Conservation (phyloP, 2,888 invertebrate genomes). For the Neuroscelio doddi region DNA sequence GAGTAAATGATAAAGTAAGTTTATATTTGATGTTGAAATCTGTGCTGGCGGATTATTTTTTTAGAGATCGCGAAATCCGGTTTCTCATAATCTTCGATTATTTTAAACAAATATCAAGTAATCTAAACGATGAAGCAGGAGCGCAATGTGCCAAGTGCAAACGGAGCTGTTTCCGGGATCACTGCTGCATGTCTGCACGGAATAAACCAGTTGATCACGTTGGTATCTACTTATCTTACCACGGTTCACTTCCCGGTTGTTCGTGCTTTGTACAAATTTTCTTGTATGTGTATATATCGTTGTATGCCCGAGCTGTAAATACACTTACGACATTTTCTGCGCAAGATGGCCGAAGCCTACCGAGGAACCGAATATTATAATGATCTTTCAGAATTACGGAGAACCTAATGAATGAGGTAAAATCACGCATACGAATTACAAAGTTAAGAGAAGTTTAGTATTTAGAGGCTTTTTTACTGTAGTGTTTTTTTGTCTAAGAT, state of each 20-base stretch:
- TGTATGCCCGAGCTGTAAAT: not conserved
- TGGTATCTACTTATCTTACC: constrained; percentile 50
- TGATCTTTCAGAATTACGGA: not conserved
- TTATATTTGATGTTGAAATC: not conserved
- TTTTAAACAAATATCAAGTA: constrained; percentile 29
- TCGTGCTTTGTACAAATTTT: constrained; percentile 27
- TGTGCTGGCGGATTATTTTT: not conserved
- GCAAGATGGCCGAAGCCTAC: not conserved
- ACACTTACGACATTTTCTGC: constrained; percentile 1
- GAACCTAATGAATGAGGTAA: not conserved
- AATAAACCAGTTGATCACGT: constrained; percentile 51
- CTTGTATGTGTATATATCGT: not conserved
- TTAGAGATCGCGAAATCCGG: constrained; percentile 14
- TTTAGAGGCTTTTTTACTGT: no score
- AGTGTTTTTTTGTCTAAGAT: no score
- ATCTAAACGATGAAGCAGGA: constrained; percentile 26
- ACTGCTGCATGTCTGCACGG: constrained; percentile 30
- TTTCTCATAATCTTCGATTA: constrained; percentile 33
- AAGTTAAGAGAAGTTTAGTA: no score
- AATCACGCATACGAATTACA: no score
- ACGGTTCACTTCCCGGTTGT: constrained; percentile 48
- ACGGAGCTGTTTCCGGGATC: constrained; percentile 38
- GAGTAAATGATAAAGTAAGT: not conserved
- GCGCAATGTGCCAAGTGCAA: constrained; percentile 27
- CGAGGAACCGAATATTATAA: not conserved